Evolutionary conservation across 2,113 vertebrate species (phyloP).

Genomic region (Ceratotherium simum): DNA sequence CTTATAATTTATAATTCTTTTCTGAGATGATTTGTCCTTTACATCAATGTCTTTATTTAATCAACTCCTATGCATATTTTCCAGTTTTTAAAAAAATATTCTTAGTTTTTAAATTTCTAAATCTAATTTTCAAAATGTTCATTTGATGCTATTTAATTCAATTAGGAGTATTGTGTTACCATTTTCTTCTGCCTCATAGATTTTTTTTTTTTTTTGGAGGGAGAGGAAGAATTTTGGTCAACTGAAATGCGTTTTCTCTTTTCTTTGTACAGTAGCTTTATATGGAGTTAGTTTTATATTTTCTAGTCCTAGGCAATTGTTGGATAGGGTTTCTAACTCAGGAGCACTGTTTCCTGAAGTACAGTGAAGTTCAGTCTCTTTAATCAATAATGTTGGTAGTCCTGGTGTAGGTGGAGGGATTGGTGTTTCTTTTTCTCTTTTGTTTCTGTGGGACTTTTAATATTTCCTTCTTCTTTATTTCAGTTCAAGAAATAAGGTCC

Average conservation of each 20-base stretch:
- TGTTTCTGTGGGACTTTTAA: background rate
- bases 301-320: background rate
- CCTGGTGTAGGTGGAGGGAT: background rate
- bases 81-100: background rate
- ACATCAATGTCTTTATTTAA: background rate
- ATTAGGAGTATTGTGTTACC: background rate
- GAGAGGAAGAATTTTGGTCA: background rate
- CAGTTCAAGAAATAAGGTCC: background rate
- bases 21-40: constrained; percentile 5
- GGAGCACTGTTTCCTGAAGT: background rate
- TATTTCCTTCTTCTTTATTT: background rate
- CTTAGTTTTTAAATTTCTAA: constrained; percentile 36
- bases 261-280: background rate
- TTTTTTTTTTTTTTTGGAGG: background rate
- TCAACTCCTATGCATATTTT: background rate
- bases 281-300: background rate
- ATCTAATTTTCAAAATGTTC: background rate
- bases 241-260: background rate
- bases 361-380: background rate
- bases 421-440: background rate
- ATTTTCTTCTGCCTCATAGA: background rate
- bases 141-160: background rate
- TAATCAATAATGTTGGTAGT: background rate
- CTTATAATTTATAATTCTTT: background rate
- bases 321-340: background rate